A percentile compares a stretch with the other conserved stretches of the same genome.
Conservation (phyloP, 1,140 invertebrate species). For the Diachasma alloeum region DNA sequence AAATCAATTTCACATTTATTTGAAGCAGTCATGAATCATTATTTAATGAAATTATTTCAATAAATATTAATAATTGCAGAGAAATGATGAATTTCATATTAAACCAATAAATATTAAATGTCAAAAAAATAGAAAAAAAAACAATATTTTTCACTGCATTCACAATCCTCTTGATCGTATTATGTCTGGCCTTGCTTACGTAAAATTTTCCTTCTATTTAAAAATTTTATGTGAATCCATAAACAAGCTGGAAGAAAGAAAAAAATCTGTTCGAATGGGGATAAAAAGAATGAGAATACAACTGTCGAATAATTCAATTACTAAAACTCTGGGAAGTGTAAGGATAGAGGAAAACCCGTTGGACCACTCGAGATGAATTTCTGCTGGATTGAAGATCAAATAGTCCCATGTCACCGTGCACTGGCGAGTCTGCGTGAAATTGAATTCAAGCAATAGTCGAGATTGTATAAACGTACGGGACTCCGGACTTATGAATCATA, state of each 20-base stretch:
- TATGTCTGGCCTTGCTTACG: neutral
- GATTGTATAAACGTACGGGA: slow-evolving; percentile 28
- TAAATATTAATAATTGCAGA: too few species aligned
- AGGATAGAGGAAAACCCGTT: too few species aligned
- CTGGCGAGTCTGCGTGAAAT: slow-evolving; percentile 13
- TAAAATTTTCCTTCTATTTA: neutral
- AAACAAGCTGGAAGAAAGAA: neutral
- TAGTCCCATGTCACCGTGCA: neutral
- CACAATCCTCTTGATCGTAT: neutral
- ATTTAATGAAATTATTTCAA: too few species aligned
- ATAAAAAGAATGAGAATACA: too few species aligned
- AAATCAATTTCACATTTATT: too few species aligned
- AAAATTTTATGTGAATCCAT: neutral
- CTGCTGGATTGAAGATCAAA: neutral
- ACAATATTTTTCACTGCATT: neutral
- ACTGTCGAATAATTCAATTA: too few species aligned
- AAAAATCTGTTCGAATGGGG: neutral
- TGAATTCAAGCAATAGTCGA: slow-evolving; percentile 29
- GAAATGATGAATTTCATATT: too few species aligned
- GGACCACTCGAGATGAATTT: too few species aligned
- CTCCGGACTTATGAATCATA: slow-evolving; percentile 36
- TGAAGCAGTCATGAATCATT: too few species aligned
- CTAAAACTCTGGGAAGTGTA: neutral
- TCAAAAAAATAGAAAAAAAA: neutral
- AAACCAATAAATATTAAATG: too few species aligned